These are phyloP conservation scores for Lasioglossum lativentre DNA, from an alignment of 2,888 invertebrate genomes.

Conservation along the genomic window DNA sequence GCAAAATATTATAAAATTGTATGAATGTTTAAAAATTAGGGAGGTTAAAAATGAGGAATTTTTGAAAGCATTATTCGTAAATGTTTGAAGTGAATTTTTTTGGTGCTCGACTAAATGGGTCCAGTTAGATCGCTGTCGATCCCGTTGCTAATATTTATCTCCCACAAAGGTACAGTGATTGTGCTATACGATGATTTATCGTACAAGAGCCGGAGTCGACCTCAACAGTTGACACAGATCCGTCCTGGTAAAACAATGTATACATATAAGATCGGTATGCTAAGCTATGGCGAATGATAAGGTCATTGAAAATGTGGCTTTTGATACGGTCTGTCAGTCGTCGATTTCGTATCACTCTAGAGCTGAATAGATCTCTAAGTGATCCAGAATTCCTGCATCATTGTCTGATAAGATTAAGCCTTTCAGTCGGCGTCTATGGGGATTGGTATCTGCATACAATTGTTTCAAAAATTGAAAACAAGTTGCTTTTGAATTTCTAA, in stretches of 20 bases:
- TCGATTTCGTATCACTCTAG: constrained; percentile 18
- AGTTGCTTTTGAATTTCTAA: neutral
- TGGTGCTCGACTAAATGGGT: neutral
- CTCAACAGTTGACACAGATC: constrained; percentile 35
- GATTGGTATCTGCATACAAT: neutral
- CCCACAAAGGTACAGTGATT: constrained; percentile 6
- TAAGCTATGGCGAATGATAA: constrained; percentile 60
- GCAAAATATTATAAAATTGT: no score
- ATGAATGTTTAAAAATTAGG: neutral
- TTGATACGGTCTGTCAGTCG: constrained; percentile 52
- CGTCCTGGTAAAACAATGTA: constrained; percentile 24
- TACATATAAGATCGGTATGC: neutral
- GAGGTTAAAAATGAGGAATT: neutral
- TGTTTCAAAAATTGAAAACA: neutral
- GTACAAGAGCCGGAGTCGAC: constrained; percentile 20
- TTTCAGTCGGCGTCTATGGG: neutral
- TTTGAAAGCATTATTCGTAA: neutral
- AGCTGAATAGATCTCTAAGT: constrained; percentile 16
- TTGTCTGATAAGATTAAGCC: neutral
- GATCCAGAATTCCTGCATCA: constrained; percentile 11
- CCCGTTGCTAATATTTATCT: neutral
- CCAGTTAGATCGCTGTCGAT: neutral
- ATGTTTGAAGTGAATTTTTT: no score
- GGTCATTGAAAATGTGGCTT: constrained; percentile 60
- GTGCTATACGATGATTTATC: constrained; percentile 7